Evolutionary conservation across 2,888 invertebrate species (phyloP), one percentile per base, ranked within the genome.

Genomic region (Reticulitermes lucifugus): DNA sequence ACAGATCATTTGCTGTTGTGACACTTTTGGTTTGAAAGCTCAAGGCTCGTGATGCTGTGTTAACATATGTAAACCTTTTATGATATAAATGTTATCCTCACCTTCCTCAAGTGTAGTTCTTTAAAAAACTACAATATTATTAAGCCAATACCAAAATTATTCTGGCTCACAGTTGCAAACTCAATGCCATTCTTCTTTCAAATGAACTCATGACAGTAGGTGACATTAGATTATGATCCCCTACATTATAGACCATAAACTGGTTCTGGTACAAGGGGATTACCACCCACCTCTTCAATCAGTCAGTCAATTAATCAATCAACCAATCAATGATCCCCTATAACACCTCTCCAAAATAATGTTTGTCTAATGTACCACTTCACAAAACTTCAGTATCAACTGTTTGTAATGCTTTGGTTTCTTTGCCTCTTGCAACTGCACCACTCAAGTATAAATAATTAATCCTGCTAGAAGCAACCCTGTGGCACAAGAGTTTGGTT

Each of bases 401-500:
- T 65, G 25, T 71, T 25, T 25, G 7, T 73, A 29, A 29, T 41
- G 73, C 35, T 73, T 77, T 77, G 43, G 46, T 77, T 46, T 77
- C 51, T 77, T n/a, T n/a, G n/a, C 77, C 77, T 41, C 77, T 9
- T 41, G 21, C 73, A n/a, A 65, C n/a, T 65, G 65, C 65, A 65
- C 65, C 25, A 60, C 65, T 65, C n/a, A 55, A 65, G 65, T 25
- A 65, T 65, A 65, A 65, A 65, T 65, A 65, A 65, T 25, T 9
- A 41, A 51, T 77, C 77, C 46, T 77, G 77, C 41, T 29, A 12
- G 51, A 41, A 51, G 35, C n/a, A 77, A 43, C n/a, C 71, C 14
- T 46, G 51, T 77, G 46, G 22, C 77, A 77, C 77, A n/a, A 77
- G 73, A 46, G 46, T 77, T 77, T 77, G 35, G 12, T 77, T 46